A percentile compares a stretch with the other conserved stretches of the same genome.
Conservation (phyloP, 2,888 invertebrate genomes). For the Phytoseiulus persimilis region DNA sequence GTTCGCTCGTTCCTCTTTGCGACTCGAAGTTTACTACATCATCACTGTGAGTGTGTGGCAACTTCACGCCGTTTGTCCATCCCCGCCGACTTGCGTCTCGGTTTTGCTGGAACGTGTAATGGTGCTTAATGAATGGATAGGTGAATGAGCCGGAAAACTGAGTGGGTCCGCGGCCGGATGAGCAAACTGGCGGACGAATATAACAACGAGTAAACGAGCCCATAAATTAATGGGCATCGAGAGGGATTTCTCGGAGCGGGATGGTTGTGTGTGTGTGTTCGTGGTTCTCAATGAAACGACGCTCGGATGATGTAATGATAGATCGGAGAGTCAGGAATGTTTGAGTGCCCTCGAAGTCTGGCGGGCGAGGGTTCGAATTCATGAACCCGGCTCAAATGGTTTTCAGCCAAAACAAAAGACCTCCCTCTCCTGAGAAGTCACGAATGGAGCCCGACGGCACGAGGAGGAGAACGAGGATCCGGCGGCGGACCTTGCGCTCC, state of each 20-base stretch:
- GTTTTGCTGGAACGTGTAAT: slow-evolving; percentile 9
- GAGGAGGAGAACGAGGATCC: background rate
- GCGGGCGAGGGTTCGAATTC: background rate
- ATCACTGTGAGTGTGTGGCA: background rate
- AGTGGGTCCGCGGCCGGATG: background rate
- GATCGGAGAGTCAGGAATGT: too few relatives aligned
- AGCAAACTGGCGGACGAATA: background rate
- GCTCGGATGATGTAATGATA: too few relatives aligned
- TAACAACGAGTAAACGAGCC: background rate
- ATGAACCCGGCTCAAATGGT: background rate
- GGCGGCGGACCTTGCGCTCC: background rate
- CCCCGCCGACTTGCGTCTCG: background rate
- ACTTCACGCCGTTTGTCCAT: slow-evolving; percentile 30
- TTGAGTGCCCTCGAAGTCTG: too few relatives aligned
- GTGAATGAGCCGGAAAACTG: background rate
- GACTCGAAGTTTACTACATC: slow-evolving; percentile 16
- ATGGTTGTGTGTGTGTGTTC: too few relatives aligned
- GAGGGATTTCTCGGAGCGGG: too few relatives aligned
- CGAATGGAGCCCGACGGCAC: background rate
- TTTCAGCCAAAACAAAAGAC: background rate
- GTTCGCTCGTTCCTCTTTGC: background rate
- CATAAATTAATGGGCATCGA: too few relatives aligned
- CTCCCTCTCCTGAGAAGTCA: background rate
- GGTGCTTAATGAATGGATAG: slow-evolving; percentile 20
- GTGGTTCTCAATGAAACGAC: too few relatives aligned